Percentiles rank a stretch among this genome's conserved stretches.
Conservation (phyloP, 1,140 invertebrate genomes). For the Bombus pyrosoma region DNA sequence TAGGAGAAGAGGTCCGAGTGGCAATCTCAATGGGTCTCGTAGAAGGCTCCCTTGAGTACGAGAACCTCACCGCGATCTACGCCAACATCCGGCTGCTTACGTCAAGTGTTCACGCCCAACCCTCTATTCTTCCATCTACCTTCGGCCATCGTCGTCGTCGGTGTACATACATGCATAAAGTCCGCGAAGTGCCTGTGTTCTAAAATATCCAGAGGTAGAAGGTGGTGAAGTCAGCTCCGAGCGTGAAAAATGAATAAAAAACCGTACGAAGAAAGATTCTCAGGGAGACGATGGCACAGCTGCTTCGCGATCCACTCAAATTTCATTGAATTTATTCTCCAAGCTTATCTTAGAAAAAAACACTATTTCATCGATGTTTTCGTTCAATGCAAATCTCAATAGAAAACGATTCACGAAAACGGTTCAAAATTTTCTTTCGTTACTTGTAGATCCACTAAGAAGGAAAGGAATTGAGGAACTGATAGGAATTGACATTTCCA, state of each 20-base stretch:
- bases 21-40: constrained; percentile 60
- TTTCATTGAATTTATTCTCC: constrained; percentile 41
- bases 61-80: constrained; percentile 64
- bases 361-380: background rate
- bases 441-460: background rate
- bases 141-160: constrained; percentile 28
- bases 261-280: constrained; percentile 33
- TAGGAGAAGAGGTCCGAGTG: constrained; percentile 47
- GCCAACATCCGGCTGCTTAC: constrained; percentile 65
- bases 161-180: constrained; percentile 42
- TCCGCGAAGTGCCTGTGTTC: constrained; percentile 33
- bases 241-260: constrained; percentile 17
- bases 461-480: background rate
- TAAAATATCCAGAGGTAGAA: constrained; percentile 12
- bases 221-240: constrained; percentile 10
- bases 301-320: constrained; percentile 34
- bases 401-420: background rate
- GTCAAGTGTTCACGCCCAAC: constrained; percentile 62
- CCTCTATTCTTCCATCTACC: constrained; percentile 57
- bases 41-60: constrained; percentile 59
- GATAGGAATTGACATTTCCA: background rate
- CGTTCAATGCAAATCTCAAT: background rate
- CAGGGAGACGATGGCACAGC: constrained; percentile 2
- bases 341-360: background rate
- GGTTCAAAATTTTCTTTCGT: background rate